Evolutionary conservation across 2,113 vertebrate species (phyloP).

Genomic region (Calidris pugnax): DNA sequence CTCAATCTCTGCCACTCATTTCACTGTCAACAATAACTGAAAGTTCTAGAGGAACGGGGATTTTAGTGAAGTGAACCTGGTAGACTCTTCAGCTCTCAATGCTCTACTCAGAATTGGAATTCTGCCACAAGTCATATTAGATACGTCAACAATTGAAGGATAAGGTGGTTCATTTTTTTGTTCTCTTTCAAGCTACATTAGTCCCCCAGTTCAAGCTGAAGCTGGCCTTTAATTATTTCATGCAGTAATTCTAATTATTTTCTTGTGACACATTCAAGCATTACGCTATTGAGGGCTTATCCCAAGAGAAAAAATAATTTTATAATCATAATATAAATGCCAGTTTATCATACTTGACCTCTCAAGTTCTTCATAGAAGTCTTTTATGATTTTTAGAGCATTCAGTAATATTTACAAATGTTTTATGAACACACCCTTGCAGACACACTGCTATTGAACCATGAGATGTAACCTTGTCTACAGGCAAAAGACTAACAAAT

Average conservation of each 20-base stretch:
- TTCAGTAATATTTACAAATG: neutral
- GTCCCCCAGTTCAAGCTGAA: neutral
- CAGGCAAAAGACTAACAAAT: neutral
- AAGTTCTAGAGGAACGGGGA: neutral
- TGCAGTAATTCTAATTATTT: neutral
- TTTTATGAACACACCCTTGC: neutral
- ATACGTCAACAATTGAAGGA: neutral
- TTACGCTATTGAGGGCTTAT: neutral
- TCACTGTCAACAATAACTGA: neutral
- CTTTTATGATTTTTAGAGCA: neutral
- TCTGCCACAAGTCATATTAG: neutral
- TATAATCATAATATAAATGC: neutral
- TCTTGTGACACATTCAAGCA: neutral
- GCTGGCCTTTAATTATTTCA: neutral
- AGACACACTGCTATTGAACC: neutral
- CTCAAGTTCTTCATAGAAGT: neutral
- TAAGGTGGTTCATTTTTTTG: neutral
- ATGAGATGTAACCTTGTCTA: neutral
- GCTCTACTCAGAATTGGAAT: neutral
- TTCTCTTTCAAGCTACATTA: neutral
- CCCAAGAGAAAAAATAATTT: neutral
- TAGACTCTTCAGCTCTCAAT: neutral
- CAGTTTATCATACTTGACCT: neutral
- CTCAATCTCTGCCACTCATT: neutral
- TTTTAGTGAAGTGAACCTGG: neutral